Percentiles rank a stretch among this genome's conserved stretches.
These are phyloP conservation scores for Clivina fossor DNA, from an alignment of 2,888 invertebrate species.

Conservation along the genomic window DNA sequence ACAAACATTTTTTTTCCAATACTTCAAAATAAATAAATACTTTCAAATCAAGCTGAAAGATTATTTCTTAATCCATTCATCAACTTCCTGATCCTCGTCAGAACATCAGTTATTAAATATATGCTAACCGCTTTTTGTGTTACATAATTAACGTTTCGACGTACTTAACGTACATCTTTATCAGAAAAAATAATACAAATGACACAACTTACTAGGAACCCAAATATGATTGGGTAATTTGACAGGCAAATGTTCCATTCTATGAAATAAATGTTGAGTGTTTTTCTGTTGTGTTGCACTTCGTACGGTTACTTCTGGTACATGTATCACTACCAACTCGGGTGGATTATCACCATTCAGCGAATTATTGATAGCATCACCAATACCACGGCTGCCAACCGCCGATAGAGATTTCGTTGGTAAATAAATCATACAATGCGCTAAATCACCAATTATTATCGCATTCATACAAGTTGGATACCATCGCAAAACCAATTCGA, in stretches of 20 bases:
- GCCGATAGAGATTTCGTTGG: slow-evolving; percentile 60
- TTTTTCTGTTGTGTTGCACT: slow-evolving; percentile 58
- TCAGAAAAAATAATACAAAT: no score
- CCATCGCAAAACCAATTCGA: slow-evolving; percentile 52
- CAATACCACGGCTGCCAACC: slow-evolving; percentile 58
- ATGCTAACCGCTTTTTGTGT: no score
- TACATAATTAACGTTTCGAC: no score
- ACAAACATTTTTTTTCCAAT: no score
- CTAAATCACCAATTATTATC: slow-evolving; percentile 59
- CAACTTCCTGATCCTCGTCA: no score
- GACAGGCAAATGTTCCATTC: slow-evolving; percentile 55
- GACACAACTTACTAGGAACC: slow-evolving; percentile 53
- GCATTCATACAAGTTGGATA: slow-evolving; percentile 59
- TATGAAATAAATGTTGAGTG: slow-evolving; percentile 51
- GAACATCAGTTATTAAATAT: no score
- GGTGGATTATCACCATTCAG: slow-evolving; percentile 50
- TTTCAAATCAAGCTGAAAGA: no score
- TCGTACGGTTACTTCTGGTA: slow-evolving; percentile 58
- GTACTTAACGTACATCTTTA: no score
- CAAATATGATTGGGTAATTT: slow-evolving; percentile 56
- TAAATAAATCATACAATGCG: slow-evolving; percentile 62
- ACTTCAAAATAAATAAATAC: no score
- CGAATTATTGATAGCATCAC: slow-evolving; percentile 56
- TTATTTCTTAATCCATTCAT: no score
- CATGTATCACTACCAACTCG: slow-evolving; percentile 59